phyloP scores from a whole-genome alignment of 2,113 vertebrate genomes.

The Callaeas wilsoni region DNA sequence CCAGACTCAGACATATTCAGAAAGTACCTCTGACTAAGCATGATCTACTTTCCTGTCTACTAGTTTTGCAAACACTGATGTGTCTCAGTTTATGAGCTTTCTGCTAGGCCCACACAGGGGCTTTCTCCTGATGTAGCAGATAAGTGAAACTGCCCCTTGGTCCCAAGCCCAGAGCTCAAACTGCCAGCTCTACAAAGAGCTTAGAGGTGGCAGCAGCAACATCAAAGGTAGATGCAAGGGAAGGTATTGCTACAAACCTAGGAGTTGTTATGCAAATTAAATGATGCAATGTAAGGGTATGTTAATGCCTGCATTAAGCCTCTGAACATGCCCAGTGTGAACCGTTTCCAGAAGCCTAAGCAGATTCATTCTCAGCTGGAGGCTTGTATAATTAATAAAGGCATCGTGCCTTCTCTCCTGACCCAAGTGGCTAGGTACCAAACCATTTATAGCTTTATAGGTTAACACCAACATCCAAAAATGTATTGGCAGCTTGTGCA shows the following conservation, averaged over 20 bases:
- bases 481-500: slow-evolving; percentile 21
- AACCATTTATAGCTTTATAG: slow-evolving; percentile 58
- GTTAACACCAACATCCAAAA: slow-evolving; percentile 60
- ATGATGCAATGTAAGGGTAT: slow-evolving; percentile 16
- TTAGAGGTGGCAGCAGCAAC: not conserved
- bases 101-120: not conserved
- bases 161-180: not conserved
- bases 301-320: slow-evolving; percentile 40
- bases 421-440: slow-evolving; percentile 56
- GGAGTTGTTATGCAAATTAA: slow-evolving; percentile 39
- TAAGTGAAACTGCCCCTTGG: not conserved
- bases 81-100: not conserved
- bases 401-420: slow-evolving; percentile 16
- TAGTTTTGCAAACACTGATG: not conserved
- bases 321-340: slow-evolving; percentile 55
- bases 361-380: slow-evolving; percentile 62
- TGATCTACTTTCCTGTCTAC: not conserved
- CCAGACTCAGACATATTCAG: not conserved
- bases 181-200: not conserved
- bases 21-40: slow-evolving; percentile 16
- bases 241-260: not conserved
- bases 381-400: slow-evolving; percentile 61
- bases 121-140: not conserved
- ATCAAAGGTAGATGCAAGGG: slow-evolving; percentile 1
- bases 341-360: slow-evolving; percentile 29